phyloP scores from a whole-genome alignment of 2,888 invertebrate species.

The Drosophila kanekoi region DNA sequence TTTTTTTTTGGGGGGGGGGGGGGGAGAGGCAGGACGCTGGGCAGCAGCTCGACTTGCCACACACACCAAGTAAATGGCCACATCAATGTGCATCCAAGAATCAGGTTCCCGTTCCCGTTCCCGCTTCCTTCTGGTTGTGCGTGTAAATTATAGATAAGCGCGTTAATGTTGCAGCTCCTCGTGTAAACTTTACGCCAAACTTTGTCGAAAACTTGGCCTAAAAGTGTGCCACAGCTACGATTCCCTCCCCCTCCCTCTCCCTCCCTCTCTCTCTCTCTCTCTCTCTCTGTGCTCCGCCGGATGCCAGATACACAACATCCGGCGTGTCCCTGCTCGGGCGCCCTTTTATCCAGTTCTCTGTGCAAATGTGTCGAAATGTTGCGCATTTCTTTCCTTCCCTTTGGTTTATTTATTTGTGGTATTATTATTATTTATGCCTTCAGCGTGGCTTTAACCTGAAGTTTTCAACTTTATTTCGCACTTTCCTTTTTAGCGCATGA shows the following conservation, averaged over 20 bases:
- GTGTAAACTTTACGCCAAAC: conserved; percentile 43
- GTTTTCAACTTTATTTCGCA: conserved; percentile 39
- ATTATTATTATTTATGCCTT: conserved; percentile 71
- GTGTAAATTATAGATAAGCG: conserved; percentile 79
- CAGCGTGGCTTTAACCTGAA: conserved; percentile 39
- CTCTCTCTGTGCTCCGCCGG: conserved; percentile 27
- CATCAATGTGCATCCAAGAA: conserved; percentile 74
- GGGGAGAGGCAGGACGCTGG: neutral
- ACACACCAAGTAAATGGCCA: conserved; percentile 65
- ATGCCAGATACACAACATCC: conserved; percentile 66
- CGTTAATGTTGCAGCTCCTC: conserved; percentile 73
- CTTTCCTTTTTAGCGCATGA: conserved; percentile 65
- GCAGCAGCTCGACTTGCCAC: conserved; percentile 26
- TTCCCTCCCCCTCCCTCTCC: neutral
- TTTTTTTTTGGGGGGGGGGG: conserved; percentile 22
- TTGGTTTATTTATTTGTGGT: conserved; percentile 11
- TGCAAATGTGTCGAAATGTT: conserved; percentile 47
- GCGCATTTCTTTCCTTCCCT: conserved; percentile 3
- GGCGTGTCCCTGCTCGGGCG: conserved; percentile 33
- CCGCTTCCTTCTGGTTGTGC: conserved; percentile 30
- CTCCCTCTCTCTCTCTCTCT: conserved; percentile 9
- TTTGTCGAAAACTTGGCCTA: conserved; percentile 60
- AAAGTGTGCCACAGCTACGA: conserved; percentile 52
- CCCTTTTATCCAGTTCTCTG: conserved; percentile 1
- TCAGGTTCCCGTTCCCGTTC: conserved; percentile 13